Percentiles rank a stretch among this genome's conserved stretches.
phyloP scores from a whole-genome alignment of 2,888 invertebrate genomes.

The Macrophya annulata region DNA sequence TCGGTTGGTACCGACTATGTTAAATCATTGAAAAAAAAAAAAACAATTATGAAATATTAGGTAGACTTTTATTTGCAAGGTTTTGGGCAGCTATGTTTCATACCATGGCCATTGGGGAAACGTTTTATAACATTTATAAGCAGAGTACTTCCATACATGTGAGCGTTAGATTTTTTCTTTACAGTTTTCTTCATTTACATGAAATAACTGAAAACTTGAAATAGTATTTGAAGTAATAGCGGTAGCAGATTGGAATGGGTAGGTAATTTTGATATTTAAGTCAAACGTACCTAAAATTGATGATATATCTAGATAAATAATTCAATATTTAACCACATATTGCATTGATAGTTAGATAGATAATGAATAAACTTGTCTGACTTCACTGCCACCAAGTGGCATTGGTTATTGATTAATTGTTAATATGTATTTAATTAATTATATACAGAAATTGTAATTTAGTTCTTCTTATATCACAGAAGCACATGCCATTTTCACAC shows the following conservation, averaged over 20 bases:
- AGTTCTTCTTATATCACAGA: neutral
- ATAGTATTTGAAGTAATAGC: conserved; percentile 8
- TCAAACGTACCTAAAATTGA: conserved; percentile 50
- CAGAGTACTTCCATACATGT: conserved; percentile 39
- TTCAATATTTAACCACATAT: conserved; percentile 19
- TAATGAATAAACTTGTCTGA: conserved; percentile 15
- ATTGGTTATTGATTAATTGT: conserved; percentile 13
- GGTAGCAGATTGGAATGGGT: conserved; percentile 12
- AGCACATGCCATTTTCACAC: neutral
- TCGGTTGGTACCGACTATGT: neutral
- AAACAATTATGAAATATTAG: neutral
- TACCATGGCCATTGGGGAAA: neutral
- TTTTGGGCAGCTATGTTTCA: neutral
- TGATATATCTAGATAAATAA: neutral
- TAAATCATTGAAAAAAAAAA: neutral
- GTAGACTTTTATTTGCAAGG: neutral
- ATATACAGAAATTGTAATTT: neutral
- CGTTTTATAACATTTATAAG: conserved; percentile 26
- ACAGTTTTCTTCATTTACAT: neutral
- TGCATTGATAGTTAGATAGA: conserved; percentile 10
- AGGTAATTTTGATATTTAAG: conserved; percentile 53
- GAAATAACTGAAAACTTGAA: neutral
- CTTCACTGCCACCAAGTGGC: conserved; percentile 28
- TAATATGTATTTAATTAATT: conserved; percentile 26
- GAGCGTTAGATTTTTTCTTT: neutral